phyloP scores from a whole-genome alignment of 2,113 vertebrate species.

The Indicator maculatus region DNA sequence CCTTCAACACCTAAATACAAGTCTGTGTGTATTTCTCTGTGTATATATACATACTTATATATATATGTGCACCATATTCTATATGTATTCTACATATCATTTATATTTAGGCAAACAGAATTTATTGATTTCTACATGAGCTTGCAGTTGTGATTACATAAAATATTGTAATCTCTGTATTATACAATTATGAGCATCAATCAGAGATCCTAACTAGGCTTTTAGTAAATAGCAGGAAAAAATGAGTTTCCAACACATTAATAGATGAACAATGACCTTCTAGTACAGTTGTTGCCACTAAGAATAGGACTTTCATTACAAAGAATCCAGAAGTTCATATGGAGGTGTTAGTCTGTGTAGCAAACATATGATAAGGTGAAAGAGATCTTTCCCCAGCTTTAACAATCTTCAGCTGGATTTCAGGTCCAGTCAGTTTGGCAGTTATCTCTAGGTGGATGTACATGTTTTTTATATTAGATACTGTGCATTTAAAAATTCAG shows the following conservation, averaged over 20 bases:
- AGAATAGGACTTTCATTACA: not conserved
- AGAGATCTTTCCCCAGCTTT: not conserved
- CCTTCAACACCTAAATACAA: not conserved
- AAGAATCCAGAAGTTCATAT: not conserved
- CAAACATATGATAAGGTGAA: not conserved
- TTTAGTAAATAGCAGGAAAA: not conserved
- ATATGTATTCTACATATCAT: not conserved
- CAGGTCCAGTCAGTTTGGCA: not conserved
- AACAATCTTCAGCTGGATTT: not conserved
- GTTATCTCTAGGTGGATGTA: not conserved
- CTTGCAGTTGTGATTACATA: not conserved
- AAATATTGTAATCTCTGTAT: not conserved
- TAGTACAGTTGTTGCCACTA: not conserved
- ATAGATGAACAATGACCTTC: not conserved
- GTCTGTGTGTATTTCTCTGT: not conserved
- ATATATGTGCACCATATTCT: not conserved
- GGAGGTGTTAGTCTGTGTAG: not conserved
- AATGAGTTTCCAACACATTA: not conserved
- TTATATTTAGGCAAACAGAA: not conserved
- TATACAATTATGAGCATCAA: not conserved
- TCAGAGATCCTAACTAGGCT: not conserved
- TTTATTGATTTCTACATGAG: not conserved
- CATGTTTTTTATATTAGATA: not conserved
- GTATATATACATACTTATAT: fast-evolving
- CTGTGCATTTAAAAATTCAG: not conserved